These are phyloP conservation scores for Nannoperca obscura DNA, from an alignment of 2,797 vertebrate species.

Conservation along the genomic window DNA sequence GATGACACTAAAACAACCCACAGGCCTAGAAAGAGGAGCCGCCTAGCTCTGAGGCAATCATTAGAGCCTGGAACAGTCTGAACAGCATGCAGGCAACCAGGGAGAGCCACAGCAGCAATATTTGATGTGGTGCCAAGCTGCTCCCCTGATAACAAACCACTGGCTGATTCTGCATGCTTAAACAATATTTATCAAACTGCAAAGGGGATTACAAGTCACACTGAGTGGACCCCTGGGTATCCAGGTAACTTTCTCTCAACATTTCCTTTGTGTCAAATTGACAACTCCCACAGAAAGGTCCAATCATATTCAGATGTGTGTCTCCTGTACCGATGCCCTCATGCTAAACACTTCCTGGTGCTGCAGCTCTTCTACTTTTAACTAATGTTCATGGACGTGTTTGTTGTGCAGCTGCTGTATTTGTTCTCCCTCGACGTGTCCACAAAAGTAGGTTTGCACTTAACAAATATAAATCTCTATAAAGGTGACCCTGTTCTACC, in stretches of 20 bases:
- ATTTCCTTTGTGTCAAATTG: not conserved
- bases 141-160: slow-evolving; percentile 30
- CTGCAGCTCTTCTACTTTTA: not conserved
- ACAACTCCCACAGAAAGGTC: not conserved
- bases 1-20: not conserved
- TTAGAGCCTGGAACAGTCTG: not conserved
- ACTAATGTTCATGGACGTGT: not conserved
- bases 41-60: not conserved
- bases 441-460: too few relatives aligned
- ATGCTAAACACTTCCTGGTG: too few relatives aligned
- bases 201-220: slow-evolving; percentile 39
- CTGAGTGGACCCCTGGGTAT: slow-evolving; percentile 14
- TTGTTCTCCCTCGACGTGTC: too few relatives aligned
- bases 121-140: slow-evolving; percentile 7
- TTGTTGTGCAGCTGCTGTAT: too few relatives aligned
- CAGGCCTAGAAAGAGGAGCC: not conserved
- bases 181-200: slow-evolving; percentile 45
- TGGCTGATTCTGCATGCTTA: slow-evolving; percentile 21
- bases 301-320: not conserved
- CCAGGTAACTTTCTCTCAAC: not conserved
- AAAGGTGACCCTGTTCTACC: too few relatives aligned
- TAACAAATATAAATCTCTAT: too few relatives aligned
- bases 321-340: not conserved
- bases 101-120: not conserved
- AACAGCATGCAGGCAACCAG: slow-evolving; percentile 9